A percentile compares a stretch with the other conserved stretches of the same genome.
Evolutionary conservation across 2,797 vertebrate species (phyloP).

Genomic region (Microtus agrestis): DNA sequence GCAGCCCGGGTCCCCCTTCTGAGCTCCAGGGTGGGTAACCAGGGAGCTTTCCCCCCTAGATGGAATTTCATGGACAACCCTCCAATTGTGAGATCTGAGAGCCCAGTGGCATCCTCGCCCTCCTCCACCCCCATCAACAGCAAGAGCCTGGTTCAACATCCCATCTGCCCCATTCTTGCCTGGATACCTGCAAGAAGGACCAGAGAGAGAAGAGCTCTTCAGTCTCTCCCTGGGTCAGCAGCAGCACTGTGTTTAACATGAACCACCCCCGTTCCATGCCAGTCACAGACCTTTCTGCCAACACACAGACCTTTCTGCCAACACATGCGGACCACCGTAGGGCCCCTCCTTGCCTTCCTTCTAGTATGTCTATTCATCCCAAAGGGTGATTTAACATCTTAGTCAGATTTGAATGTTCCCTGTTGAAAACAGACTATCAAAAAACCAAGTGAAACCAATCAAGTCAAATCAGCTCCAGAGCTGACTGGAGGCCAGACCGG

Average conservation of each 20-base stretch:
- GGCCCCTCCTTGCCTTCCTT: slow-evolving; percentile 47
- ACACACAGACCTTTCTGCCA: slow-evolving; percentile 9
- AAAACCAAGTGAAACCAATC: slow-evolving; percentile 57
- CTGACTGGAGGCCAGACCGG: neutral
- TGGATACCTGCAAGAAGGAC: neutral
- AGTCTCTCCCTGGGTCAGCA: neutral
- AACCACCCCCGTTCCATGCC: neutral
- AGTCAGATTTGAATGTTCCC: slow-evolving; percentile 58
- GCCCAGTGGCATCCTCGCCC: neutral
- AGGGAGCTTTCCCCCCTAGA: neutral
- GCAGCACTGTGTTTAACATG: neutral
- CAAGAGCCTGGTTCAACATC: neutral
- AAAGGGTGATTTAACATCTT: slow-evolving; percentile 58
- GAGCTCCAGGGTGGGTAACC: neutral
- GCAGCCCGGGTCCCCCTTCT: neutral
- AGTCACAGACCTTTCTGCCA: neutral
- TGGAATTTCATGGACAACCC: neutral
- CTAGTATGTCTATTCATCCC: slow-evolving; percentile 33
- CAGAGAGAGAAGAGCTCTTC: neutral
- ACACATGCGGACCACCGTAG: neutral
- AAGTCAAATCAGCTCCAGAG: neutral
- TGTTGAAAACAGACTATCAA: slow-evolving; percentile 48
- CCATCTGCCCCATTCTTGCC: neutral
- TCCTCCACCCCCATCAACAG: neutral
- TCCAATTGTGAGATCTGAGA: neutral